Evolutionary conservation across 2,888 invertebrate genomes (phyloP).

Genomic region (Deilephila porcellus): DNA sequence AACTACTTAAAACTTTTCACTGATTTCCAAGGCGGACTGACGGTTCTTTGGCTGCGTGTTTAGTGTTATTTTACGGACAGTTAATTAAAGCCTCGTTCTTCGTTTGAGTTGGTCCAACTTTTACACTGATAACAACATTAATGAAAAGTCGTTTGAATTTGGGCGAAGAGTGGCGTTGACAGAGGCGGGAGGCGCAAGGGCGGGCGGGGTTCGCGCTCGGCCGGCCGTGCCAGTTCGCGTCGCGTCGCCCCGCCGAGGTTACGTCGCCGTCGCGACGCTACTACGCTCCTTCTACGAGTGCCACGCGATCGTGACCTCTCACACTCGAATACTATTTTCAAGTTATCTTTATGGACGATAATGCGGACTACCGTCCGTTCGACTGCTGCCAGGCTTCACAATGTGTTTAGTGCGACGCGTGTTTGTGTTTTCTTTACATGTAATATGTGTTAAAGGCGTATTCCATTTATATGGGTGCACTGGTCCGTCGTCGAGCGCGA

Average conservation of each 20-base stretch:
- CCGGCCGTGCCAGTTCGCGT: conserved; percentile 69
- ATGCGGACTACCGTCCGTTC: conserved; percentile 48
- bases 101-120: conserved; percentile 78
- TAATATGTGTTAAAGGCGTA: conserved; percentile 63
- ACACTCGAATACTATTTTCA: conserved; percentile 50
- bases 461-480: conserved; percentile 75
- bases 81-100: conserved; percentile 78
- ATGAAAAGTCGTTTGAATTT: conserved; percentile 82
- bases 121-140: conserved; percentile 83
- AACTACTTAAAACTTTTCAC: conserved; percentile 49
- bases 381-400: conserved; percentile 46
- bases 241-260: conserved; percentile 63
- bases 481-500: conserved; percentile 65
- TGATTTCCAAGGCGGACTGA: conserved; percentile 54
- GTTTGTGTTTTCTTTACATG: conserved; percentile 62
- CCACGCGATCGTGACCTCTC: conserved; percentile 59
- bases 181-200: conserved; percentile 64
- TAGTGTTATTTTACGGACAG: conserved; percentile 73
- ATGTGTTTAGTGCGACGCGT: conserved; percentile 66
- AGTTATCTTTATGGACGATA: conserved; percentile 47
- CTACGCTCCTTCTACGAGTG: conserved; percentile 38
- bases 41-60: conserved; percentile 55
- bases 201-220: conserved; percentile 63
- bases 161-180: conserved; percentile 75
- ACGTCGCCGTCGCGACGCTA: conserved; percentile 60